A percentile compares a stretch with the other conserved stretches of the same genome.
Conservation (phyloP, 2,888 invertebrate species). For the Noctua fimbriata region DNA sequence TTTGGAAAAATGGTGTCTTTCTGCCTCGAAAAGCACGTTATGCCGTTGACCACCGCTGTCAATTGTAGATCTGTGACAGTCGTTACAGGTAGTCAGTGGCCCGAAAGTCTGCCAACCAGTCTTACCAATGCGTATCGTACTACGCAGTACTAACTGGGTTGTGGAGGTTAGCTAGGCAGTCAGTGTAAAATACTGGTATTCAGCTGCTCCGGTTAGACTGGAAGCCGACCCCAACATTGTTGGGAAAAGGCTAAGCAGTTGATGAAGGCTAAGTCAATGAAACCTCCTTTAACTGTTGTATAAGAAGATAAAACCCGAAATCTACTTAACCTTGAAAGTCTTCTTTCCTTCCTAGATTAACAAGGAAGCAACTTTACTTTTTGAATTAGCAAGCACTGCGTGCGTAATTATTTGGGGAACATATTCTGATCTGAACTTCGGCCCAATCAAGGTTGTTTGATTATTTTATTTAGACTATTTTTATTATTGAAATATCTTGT, state of each 20-base stretch:
- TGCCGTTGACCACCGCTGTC: not conserved
- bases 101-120: too few relatives aligned
- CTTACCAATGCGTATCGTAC: too few relatives aligned
- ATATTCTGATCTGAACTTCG: slow-evolving; percentile 8
- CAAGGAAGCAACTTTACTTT: slow-evolving; percentile 32
- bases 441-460: slow-evolving; percentile 16
- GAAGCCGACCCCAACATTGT: not conserved
- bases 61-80: not conserved
- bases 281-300: not conserved
- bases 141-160: not conserved
- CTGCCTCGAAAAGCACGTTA: not conserved
- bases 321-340: slow-evolving; percentile 15
- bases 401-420: slow-evolving; percentile 29
- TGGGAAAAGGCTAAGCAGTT: not conserved
- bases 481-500: not conserved
- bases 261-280: not conserved
- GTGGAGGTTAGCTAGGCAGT: not conserved
- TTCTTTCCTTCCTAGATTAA: slow-evolving; percentile 11
- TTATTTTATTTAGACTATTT: slow-evolving; percentile 4
- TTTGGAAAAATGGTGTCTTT: not conserved
- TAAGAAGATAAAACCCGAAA: not conserved
- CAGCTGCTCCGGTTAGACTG: not conserved
- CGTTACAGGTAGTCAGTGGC: not conserved
- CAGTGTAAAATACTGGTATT: not conserved
- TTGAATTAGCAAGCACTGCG: slow-evolving; percentile 19